Conservation (phyloP, 2,797 vertebrate species). For the Eospalax fontanierii region DNA sequence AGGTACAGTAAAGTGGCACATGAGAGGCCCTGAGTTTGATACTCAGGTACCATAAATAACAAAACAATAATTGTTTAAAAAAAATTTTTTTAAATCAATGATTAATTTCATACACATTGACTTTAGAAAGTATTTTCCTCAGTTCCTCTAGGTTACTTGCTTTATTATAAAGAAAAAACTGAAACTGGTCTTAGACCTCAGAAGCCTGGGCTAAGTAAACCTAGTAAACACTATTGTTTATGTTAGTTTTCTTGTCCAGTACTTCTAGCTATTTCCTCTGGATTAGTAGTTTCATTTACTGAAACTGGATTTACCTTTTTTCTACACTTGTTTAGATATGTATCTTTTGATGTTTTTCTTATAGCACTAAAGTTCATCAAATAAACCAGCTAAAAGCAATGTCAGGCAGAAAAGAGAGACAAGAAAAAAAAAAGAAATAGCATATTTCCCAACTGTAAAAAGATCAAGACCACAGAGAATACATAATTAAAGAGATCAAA, state of each 20-base stretch:
- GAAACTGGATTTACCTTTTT: not conserved
- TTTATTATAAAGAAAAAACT: slow-evolving; percentile 12
- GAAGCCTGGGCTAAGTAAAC: not conserved
- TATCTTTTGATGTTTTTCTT: not conserved
- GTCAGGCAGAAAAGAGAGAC: not conserved
- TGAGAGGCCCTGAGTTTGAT: not conserved
- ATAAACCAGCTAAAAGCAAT: slow-evolving; percentile 2
- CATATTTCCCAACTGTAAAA: slow-evolving; percentile 1
- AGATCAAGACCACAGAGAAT: not conserved
- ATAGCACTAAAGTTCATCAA: not conserved
- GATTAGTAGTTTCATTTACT: slow-evolving; percentile 7
- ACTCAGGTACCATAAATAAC: not conserved
- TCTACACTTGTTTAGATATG: not conserved
- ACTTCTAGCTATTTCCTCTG: slow-evolving; percentile 5
- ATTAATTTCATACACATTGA: not conserved
- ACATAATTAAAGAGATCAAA: slow-evolving; percentile 11
- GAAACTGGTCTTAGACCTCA: not conserved
- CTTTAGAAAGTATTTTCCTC: not conserved
- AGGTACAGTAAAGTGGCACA: not conserved
- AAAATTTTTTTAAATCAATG: not conserved
- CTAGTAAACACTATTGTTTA: not conserved
- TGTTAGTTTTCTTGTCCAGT: not conserved
- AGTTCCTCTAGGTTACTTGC: not conserved
- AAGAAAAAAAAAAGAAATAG: slow-evolving; percentile 21
- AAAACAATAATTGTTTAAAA: not conserved